Evolutionary conservation across 2,113 vertebrate genomes (phyloP).

Genomic region (Tympanuchus pallidicinctus): DNA sequence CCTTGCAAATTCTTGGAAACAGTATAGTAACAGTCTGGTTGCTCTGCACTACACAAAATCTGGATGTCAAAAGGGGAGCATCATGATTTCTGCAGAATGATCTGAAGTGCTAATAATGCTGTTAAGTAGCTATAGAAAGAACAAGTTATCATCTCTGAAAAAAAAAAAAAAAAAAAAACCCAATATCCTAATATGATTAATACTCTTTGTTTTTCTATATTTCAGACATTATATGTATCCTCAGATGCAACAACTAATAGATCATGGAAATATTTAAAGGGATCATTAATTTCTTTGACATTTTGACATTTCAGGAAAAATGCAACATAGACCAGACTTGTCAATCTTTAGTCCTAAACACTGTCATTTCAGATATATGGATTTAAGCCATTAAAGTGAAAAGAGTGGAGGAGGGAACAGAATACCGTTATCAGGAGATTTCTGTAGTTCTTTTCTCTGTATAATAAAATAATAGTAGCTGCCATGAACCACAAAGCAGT

Average conservation of each 20-base stretch:
- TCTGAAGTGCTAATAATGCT: neutral
- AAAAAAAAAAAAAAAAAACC: neutral
- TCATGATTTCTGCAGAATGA: neutral
- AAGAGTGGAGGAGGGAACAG: neutral
- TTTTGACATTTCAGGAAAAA: neutral
- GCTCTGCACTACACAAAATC: neutral
- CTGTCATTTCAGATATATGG: neutral
- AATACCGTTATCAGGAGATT: neutral
- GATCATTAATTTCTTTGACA: neutral
- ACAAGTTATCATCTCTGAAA: neutral
- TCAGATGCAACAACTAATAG: neutral
- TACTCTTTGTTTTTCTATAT: neutral
- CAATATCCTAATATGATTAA: neutral
- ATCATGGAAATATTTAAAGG: neutral
- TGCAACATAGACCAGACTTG: neutral
- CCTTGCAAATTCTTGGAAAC: neutral
- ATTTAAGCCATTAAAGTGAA: neutral
- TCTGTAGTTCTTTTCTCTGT: neutral
- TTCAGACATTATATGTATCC: neutral
- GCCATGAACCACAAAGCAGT: neutral
- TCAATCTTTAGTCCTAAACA: neutral
- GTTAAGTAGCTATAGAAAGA: neutral
- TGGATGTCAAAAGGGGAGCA: neutral
- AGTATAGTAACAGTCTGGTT: neutral
- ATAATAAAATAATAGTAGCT: neutral